Conservation (phyloP, 2,888 invertebrate species). For the Drosophila mulleri region DNA sequence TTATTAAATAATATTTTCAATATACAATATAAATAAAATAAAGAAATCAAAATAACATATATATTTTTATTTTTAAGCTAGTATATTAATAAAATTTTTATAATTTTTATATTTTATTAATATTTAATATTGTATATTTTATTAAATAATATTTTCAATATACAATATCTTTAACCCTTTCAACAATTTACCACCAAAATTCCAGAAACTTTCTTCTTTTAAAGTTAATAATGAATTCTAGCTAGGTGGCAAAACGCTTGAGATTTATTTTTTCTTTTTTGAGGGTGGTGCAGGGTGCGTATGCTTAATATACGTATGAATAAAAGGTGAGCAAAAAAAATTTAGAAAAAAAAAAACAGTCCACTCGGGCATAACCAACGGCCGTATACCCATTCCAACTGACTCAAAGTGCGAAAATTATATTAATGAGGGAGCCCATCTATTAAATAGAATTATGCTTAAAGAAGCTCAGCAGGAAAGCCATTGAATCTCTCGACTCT, state of each 20-base stretch:
- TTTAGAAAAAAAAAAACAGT: not conserved
- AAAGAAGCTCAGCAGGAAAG: not conserved
- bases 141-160: too few relatives aligned
- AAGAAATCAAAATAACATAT: too few relatives aligned
- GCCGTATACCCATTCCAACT: not conserved
- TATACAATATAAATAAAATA: too few relatives aligned
- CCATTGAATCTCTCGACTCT: too few relatives aligned
- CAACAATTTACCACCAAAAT: not conserved
- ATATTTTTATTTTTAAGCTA: too few relatives aligned
- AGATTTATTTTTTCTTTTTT: slow-evolving; percentile 1
- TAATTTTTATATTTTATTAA: too few relatives aligned
- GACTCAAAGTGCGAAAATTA: not conserved
- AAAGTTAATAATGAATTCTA: slow-evolving; percentile 10
- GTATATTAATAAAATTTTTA: too few relatives aligned
- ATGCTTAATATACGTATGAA: slow-evolving; percentile 49
- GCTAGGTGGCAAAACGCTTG: slow-evolving; percentile 7
- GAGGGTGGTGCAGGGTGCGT: slow-evolving; percentile 31
- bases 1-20: too few relatives aligned
- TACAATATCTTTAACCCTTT: too few relatives aligned
- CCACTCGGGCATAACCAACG: not conserved
- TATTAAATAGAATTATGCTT: not conserved
- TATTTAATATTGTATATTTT: too few relatives aligned
- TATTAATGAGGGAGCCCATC: too few relatives aligned
- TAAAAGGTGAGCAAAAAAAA: not conserved
- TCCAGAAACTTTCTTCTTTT: not conserved